Evolutionary conservation across 2,888 invertebrate species (phyloP).

Genomic region (Embidobia sp.): DNA sequence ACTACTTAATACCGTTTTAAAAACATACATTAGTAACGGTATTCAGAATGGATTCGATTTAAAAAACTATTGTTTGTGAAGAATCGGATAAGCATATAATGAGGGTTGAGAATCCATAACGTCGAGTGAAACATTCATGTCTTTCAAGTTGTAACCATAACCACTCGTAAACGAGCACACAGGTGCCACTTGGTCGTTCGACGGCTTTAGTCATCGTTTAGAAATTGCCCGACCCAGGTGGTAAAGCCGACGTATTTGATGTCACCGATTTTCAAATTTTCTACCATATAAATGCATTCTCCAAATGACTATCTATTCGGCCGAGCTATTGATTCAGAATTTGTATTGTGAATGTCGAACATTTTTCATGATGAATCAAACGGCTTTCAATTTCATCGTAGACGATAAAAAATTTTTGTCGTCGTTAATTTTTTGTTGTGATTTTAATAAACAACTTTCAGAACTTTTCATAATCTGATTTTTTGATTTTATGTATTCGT

Average conservation of each 20-base stretch:
- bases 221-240: constrained; percentile 55
- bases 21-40: background rate
- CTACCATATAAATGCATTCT: background rate
- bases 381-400: too few relatives aligned
- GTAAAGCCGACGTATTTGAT: constrained; percentile 23
- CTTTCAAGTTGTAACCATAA: constrained; percentile 14
- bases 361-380: constrained; percentile 20
- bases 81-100: constrained; percentile 29
- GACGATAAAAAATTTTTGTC: background rate
- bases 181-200: constrained; percentile 36
- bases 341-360: constrained; percentile 9
- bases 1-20: too few relatives aligned
- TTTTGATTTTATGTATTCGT: too few relatives aligned
- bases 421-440: background rate
- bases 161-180: constrained; percentile 38
- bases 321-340: constrained; percentile 18
- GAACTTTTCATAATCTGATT: too few relatives aligned
- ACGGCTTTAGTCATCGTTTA: constrained; percentile 29
- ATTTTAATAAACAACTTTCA: too few relatives aligned
- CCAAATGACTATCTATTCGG: too few relatives aligned
- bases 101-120: constrained; percentile 14
- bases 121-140: constrained; percentile 21
- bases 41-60: background rate
- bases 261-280: constrained; percentile 49
- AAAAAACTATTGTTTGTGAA: constrained; percentile 18